Evolutionary conservation across 64 coral and sea anemone species (phyloP), one percentile per base, ranked within the genome.

Genomic region (Stichodactyla mertensii): DNA sequence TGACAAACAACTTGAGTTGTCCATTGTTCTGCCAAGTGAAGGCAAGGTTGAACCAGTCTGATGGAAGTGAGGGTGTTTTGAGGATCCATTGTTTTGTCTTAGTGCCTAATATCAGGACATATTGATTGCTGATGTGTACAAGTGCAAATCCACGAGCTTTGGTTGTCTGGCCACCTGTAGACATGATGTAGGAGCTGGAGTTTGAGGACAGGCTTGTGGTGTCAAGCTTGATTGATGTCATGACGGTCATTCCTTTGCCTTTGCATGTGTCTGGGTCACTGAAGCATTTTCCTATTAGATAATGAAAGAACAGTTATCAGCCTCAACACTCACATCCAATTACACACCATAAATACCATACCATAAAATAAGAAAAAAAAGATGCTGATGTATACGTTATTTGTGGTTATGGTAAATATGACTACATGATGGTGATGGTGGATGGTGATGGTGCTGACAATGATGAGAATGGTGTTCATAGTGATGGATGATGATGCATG

Each of bases 61-160:
- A 51, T 10, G 90, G 90, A 64, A 91, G 57, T 64, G 83, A 52
- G 3, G 51, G 77, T 0, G 79, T 53, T 67, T 86, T 58, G 4
- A 91, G 19, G 27, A 59, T 87, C 90, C 90, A 91, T 60, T 91
- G 90, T 57, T 83, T 87, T n/a, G 54, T 86, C 81, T 90, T 90
- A 0, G 88, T 88, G 55, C 94, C 91, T 15, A 96, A 66, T 62
- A 96, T 96, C 24, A 93, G 80, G n/a, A 96, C 91, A 55, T 93
- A 96, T 23, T 80, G 88, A 16, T 92, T 93, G 27, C 62, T 66
- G 5, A 93, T 55, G 80, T 93, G 79, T 2, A 96, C 14, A 57
- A 96, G 57, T 22, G 94, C 94, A 86, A 96, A 96, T 51, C 94
- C 91, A 51, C 94, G 94, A 11, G 91, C 88, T 59, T 87, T 89